These are phyloP conservation scores for Lasioglossum albipes DNA, from an alignment of 1,140 invertebrate genomes.

Conservation along the genomic window DNA sequence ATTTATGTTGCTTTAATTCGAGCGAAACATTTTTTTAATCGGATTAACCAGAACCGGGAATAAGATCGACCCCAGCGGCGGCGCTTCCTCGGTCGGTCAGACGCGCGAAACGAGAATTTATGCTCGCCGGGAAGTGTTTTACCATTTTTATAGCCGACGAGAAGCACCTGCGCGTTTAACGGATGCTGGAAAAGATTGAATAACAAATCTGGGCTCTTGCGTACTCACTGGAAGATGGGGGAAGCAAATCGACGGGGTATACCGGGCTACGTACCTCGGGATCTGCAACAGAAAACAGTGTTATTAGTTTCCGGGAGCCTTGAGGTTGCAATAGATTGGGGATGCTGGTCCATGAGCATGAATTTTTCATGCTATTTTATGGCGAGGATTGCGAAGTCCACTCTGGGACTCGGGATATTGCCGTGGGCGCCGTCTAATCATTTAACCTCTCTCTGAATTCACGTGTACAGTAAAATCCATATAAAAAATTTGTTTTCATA, in stretches of 20 bases:
- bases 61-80: not conserved
- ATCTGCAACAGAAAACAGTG: slow-evolving; percentile 28
- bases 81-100: not conserved
- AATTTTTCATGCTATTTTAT: no score
- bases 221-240: not conserved
- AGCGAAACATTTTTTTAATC: slow-evolving; percentile 19
- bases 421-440: no score
- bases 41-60: slow-evolving; percentile 15
- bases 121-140: slow-evolving; percentile 25
- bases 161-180: slow-evolving; percentile 34
- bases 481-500: no score
- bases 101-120: slow-evolving; percentile 37
- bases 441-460: no score
- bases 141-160: slow-evolving; percentile 29
- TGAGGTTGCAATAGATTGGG: no score
- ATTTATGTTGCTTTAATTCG: slow-evolving; percentile 35
- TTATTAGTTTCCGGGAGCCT: not conserved
- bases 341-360: no score
- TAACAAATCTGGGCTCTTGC: slow-evolving; percentile 7
- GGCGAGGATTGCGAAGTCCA: no score
- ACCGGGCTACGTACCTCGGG: slow-evolving; percentile 1
- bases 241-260: not conserved
- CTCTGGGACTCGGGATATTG: no score
- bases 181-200: slow-evolving; percentile 26
- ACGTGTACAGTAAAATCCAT: no score